These are phyloP conservation scores for Okapia johnstoni DNA, from an alignment of 2,113 vertebrate genomes.

Conservation along the genomic window DNA sequence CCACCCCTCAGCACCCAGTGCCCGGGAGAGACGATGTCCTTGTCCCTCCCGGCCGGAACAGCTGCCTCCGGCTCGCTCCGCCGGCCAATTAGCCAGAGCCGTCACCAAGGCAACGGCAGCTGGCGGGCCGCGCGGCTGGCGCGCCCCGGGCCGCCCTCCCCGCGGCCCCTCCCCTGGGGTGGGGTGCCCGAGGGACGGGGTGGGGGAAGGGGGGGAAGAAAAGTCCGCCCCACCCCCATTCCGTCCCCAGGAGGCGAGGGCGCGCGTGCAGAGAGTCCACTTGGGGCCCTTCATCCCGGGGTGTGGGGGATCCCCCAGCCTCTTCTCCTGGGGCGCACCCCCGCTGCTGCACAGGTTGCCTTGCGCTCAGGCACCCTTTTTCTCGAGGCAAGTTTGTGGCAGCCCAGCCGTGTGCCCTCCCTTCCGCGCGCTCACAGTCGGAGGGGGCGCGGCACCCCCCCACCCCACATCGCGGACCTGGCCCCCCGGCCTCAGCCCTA, in stretches of 20 bases:
- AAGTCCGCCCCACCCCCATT: background rate
- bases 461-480: background rate
- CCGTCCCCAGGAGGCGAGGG: background rate
- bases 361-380: slow-evolving; percentile 6
- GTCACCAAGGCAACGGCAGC: slow-evolving; percentile 75
- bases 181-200: background rate
- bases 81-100: slow-evolving; percentile 67
- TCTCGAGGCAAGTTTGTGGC: slow-evolving; percentile 56
- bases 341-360: slow-evolving; percentile 20
- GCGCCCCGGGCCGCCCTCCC: slow-evolving; percentile 47
- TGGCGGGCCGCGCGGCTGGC: slow-evolving; percentile 59
- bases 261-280: background rate
- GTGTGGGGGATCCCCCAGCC: slow-evolving; percentile 34
- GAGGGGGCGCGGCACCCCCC: slow-evolving; percentile 26
- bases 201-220: background rate
- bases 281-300: background rate
- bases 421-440: background rate
- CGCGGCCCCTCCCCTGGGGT: slow-evolving; percentile 49
- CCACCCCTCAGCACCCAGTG: slow-evolving; percentile 26
- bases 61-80: slow-evolving; percentile 54
- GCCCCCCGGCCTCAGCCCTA: slow-evolving; percentile 65
- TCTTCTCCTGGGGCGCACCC: background rate
- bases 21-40: slow-evolving; percentile 67
- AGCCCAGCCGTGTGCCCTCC: background rate
- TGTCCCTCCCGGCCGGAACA: slow-evolving; percentile 71